Base-by-base conservation (phyloP, 2,113 vertebrate species). In the Megaceryle maxima region DNA sequence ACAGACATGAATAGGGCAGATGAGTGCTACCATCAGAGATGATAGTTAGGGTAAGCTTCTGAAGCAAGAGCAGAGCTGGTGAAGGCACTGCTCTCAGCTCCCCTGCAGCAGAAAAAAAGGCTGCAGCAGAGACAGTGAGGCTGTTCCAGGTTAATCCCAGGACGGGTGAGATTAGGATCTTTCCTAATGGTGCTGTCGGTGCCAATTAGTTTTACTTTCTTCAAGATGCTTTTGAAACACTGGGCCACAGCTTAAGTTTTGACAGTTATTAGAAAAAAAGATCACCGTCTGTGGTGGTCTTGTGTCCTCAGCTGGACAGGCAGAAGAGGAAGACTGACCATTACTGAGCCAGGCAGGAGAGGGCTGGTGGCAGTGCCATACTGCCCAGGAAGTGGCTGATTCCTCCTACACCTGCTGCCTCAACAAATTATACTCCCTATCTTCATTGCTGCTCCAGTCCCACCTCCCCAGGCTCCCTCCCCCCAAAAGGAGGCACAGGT, bases 261-360 rank as follows among this genome's bases (percentile, higher is more conserved):
- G 21, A 9, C 50, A 20, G 31, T 44, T 69, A 43, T 28, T 6
- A 41, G 37, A 24, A 33, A 41, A 55, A 62, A 68, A 44, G 9
- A 5, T 44, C 4, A 1, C 33, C 0, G 1, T 8, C n/a, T 31
- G 72, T 4, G 2, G 24, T 31, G 67, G 50, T 72, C 70, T 75
- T 19, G 7, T 1, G 11, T 41, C 33, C 13, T 26, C 37, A 11
- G 35, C 6, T 13, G 31, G 35, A 46, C 66, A 85, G 66, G n/a
- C 0, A 4, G 37, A 66, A 31, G 41, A 43, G 86, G 20, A 6
- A 70, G 33, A 31, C 16, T 77, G 76, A 56, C 1, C 0, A 0
- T 26, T 57, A 43, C 15, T 1, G 4, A 55, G 39, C 31, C 1
- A 7, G 51, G 37, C 53, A 80, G 75, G 21, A 74, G 44, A 31